Conservation (phyloP, 2,888 invertebrate genomes). For the Papilio protenor region DNA sequence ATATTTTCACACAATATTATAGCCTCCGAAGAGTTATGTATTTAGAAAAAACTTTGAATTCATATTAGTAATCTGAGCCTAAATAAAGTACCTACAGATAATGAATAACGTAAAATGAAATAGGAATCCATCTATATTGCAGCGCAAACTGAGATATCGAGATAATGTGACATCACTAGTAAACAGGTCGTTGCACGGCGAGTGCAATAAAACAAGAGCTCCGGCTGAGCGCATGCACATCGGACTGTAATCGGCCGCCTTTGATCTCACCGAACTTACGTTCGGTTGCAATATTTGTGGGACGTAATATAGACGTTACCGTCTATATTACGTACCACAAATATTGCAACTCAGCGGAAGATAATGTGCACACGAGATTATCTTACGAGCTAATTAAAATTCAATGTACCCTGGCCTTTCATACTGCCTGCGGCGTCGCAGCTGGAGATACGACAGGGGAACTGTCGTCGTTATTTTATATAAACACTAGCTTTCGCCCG, state of each 20-base stretch:
- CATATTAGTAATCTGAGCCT: not conserved
- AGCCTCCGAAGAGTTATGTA: no score
- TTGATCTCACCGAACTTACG: slow-evolving; percentile 75
- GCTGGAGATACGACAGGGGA: not conserved
- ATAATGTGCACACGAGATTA: slow-evolving; percentile 35
- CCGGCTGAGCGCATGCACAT: slow-evolving; percentile 62
- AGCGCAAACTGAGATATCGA: not conserved
- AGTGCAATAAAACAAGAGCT: slow-evolving; percentile 41
- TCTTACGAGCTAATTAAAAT: slow-evolving; percentile 39
- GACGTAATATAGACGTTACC: no score
- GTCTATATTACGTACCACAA: slow-evolving; percentile 37
- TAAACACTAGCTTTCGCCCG: not conserved
- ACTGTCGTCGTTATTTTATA: not conserved
- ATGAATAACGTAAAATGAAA: not conserved
- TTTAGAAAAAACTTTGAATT: not conserved
- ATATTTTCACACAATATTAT: not conserved
- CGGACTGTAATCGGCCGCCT: slow-evolving; percentile 67
- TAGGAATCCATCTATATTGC: not conserved
- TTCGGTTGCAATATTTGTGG: no score
- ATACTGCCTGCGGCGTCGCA: not conserved
- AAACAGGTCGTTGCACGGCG: slow-evolving; percentile 59
- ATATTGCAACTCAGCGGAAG: slow-evolving; percentile 33
- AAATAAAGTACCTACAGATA: not conserved
- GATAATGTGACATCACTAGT: slow-evolving; percentile 26
- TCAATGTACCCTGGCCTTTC: slow-evolving; percentile 12